A percentile compares a stretch with the other conserved stretches of the same genome.
Evolutionary conservation across 1,140 invertebrate genomes (phyloP).

Genomic region (Cotesia typhae): DNA sequence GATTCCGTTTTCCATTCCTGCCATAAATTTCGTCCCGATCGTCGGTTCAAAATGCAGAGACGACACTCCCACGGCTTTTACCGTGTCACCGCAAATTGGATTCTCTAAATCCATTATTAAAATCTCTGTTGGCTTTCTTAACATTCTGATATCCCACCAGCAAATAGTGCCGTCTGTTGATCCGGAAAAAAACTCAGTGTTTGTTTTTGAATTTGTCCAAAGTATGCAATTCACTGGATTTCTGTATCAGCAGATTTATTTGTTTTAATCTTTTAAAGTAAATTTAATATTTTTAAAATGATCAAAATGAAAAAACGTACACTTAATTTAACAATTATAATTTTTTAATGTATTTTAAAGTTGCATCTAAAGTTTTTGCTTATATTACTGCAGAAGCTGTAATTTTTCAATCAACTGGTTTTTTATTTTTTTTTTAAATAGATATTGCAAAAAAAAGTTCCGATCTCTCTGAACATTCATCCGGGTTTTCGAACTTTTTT

Average conservation of each 20-base stretch:
- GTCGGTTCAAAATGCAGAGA: constrained; percentile 87
- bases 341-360: too few relatives aligned
- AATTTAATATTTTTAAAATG: too few relatives aligned
- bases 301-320: too few relatives aligned
- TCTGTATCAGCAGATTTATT: constrained; percentile 51
- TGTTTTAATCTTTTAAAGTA: too few relatives aligned
- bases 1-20: constrained; percentile 66
- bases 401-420: too few relatives aligned
- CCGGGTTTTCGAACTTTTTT: too few relatives aligned
- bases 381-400: too few relatives aligned
- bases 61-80: constrained; percentile 79
- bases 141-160: constrained; percentile 84
- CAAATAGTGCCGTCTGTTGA: constrained; percentile 84
- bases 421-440: too few relatives aligned
- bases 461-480: too few relatives aligned
- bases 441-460: too few relatives aligned
- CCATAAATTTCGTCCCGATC: constrained; percentile 75
- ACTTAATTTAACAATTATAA: too few relatives aligned
- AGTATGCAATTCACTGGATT: constrained; percentile 76
- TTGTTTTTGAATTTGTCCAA: constrained; percentile 84
- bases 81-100: constrained; percentile 68
- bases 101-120: constrained; percentile 83
- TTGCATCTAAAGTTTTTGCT: too few relatives aligned
- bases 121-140: constrained; percentile 79
- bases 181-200: constrained; percentile 86